Evolutionary conservation across 2,888 invertebrate genomes (phyloP), one percentile per base, ranked within the genome.

Genomic region (Oscheius sp.): DNA sequence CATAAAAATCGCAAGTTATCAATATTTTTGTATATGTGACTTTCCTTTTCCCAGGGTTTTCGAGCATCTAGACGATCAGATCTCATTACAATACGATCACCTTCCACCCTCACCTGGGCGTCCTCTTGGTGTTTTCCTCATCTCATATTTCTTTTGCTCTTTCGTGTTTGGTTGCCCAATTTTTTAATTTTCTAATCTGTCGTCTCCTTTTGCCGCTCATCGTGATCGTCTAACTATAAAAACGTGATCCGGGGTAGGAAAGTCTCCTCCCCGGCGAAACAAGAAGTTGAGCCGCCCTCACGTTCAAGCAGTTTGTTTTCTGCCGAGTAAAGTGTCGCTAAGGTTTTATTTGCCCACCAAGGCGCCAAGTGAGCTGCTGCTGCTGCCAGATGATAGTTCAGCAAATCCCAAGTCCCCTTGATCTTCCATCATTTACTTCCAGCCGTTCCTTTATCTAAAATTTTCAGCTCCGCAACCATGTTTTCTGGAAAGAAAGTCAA

Each of bases 401-500:
- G 35, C 35, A 35, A 35, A 35, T 35, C 35, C 35, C n/a, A n/a
- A 35, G 35, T 35, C 41, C 5, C 61, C 16, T n/a, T 61, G 61
- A 35, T 21, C 25, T 55, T 16, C 16, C 16, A 16, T 55, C 55
- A 23, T 13, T 61, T 27, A 27, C 16, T 35, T 7, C 43, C 45
- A 29, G 2, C 23, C 21, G 35, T 43, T 2, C 2, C 7, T 16
- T 5, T 29, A 7, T 16, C 52, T 16, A 52, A 16, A 55, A 18
- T 73, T 75, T 75, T 53, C 81, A 86, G 85, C 56, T 84, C 83
- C 79, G 82, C 83, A 72, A 66, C 66, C 35, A 77, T 86, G 76
- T 86, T 87, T 77, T 82, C 84, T 64, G 86, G 83, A 16, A 74
- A 77, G 27, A 85, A 84, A 71, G 78, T 86, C 49, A 82, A 80